Percentiles rank a stretch among this genome's conserved stretches.
phyloP scores from a whole-genome alignment of 2,888 invertebrate genomes.

The Cremastinae sp. region DNA sequence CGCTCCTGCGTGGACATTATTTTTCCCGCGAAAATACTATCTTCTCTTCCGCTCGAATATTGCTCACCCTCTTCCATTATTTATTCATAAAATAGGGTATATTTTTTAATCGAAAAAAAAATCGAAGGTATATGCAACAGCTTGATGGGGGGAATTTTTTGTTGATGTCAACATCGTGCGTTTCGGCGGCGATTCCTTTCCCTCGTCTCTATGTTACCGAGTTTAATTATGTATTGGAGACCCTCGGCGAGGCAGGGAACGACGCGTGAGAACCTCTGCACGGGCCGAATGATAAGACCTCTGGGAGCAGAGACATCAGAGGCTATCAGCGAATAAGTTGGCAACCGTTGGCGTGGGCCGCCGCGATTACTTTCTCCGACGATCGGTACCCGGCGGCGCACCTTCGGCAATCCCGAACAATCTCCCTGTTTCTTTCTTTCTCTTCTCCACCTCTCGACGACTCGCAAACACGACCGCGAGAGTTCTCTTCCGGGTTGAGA shows the following conservation, averaged over 20 bases:
- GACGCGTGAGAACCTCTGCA: constrained; percentile 58
- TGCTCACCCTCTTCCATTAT: too few species aligned
- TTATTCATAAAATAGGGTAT: too few species aligned
- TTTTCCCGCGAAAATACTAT: constrained; percentile 64
- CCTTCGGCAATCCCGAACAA: constrained; percentile 55
- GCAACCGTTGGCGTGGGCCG: constrained; percentile 72
- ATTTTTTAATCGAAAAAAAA: too few species aligned
- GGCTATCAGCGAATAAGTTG: constrained; percentile 61
- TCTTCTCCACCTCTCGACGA: constrained; percentile 60
- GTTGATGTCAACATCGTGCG: too few species aligned
- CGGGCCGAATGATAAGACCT: constrained; percentile 59
- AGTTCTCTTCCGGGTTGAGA: constrained; percentile 72
- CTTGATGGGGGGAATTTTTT: too few species aligned
- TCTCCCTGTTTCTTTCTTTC: not conserved
- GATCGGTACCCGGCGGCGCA: constrained; percentile 66
- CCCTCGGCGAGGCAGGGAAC: too few species aligned
- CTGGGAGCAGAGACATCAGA: too few species aligned
- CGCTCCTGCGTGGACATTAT: constrained; percentile 5
- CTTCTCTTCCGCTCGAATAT: too few species aligned
- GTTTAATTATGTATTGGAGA: too few species aligned
- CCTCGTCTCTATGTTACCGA: too few species aligned
- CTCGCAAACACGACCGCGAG: constrained; percentile 66
- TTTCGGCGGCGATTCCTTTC: not conserved
- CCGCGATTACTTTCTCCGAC: constrained; percentile 76
- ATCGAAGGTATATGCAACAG: too few species aligned